These are phyloP conservation scores for Corvus hawaiiensis DNA, from an alignment of 2,113 vertebrate species.

Conservation along the genomic window DNA sequence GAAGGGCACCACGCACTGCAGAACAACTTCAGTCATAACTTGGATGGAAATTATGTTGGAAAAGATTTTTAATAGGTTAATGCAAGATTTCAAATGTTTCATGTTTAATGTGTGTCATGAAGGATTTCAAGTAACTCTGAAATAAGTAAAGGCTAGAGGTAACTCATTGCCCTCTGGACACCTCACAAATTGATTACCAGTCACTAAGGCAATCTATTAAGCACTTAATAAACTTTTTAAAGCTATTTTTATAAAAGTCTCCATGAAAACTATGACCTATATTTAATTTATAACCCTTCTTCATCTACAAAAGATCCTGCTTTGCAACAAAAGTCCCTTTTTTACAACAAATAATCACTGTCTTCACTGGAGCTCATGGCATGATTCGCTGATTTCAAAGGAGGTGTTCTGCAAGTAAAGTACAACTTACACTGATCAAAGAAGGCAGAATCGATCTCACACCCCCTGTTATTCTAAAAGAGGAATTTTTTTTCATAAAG, in stretches of 20 bases:
- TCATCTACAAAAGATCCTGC: background rate
- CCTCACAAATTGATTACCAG: background rate
- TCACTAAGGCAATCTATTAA: background rate
- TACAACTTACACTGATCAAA: background rate
- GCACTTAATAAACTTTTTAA: background rate
- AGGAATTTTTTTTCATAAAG: background rate
- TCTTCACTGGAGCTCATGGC: background rate
- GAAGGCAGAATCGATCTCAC: background rate
- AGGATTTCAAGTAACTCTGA: background rate
- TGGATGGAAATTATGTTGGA: background rate
- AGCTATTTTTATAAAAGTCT: background rate
- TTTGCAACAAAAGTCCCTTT: background rate
- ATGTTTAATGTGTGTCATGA: background rate
- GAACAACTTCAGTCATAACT: background rate
- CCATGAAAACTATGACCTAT: background rate
- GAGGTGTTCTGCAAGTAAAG: background rate
- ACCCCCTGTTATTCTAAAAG: background rate
- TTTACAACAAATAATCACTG: background rate
- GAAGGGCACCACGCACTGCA: background rate
- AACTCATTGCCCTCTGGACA: background rate
- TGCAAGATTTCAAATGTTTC: background rate
- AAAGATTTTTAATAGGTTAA: background rate
- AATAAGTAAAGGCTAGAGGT: background rate
- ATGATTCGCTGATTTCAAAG: background rate
- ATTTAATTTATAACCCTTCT: background rate